These are phyloP conservation scores for Calliopsis andreniformis DNA, from an alignment of 1,140 invertebrate species.

Conservation along the genomic window DNA sequence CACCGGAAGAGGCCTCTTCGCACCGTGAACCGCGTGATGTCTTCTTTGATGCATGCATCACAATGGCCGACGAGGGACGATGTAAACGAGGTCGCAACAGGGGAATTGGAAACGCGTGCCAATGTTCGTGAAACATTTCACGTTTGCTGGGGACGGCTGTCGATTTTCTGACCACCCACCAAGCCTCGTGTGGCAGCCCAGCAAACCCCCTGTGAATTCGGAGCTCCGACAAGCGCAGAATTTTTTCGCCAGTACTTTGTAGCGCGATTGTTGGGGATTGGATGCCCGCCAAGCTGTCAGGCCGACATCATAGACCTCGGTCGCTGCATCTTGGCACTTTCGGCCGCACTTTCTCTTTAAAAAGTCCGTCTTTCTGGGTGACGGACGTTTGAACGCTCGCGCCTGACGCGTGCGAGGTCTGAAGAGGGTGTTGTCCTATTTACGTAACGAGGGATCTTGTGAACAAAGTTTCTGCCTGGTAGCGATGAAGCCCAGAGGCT, in stretches of 20 bases:
- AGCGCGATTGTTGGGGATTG: slow-evolving; percentile 25
- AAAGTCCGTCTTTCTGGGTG: neutral
- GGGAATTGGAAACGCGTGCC: slow-evolving; percentile 58
- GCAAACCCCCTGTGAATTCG: slow-evolving; percentile 22
- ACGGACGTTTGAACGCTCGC: neutral
- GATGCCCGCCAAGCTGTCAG: neutral
- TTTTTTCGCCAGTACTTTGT: neutral
- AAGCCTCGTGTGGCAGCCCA: neutral
- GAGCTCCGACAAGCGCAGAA: slow-evolving; percentile 4
- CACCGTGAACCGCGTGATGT: slow-evolving; percentile 55
- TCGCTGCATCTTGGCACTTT: neutral
- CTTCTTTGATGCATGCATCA: slow-evolving; percentile 58
- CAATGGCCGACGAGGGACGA: slow-evolving; percentile 40
- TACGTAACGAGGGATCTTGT: slow-evolving; percentile 32
- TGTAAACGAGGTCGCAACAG: slow-evolving; percentile 37
- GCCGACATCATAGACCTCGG: neutral
- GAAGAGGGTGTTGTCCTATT: slow-evolving; percentile 33
- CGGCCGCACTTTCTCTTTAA: neutral
- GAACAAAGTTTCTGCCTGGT: slow-evolving; percentile 10
- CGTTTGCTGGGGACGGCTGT: slow-evolving; percentile 20
- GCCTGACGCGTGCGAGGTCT: neutral
- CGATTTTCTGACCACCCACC: slow-evolving; percentile 26
- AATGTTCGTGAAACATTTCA: slow-evolving; percentile 46
- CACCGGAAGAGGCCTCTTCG: slow-evolving; percentile 13
- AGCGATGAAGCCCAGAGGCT: neutral